These are phyloP conservation scores for Crioceris asparagi DNA, from an alignment of 2,888 invertebrate genomes.

Conservation along the genomic window DNA sequence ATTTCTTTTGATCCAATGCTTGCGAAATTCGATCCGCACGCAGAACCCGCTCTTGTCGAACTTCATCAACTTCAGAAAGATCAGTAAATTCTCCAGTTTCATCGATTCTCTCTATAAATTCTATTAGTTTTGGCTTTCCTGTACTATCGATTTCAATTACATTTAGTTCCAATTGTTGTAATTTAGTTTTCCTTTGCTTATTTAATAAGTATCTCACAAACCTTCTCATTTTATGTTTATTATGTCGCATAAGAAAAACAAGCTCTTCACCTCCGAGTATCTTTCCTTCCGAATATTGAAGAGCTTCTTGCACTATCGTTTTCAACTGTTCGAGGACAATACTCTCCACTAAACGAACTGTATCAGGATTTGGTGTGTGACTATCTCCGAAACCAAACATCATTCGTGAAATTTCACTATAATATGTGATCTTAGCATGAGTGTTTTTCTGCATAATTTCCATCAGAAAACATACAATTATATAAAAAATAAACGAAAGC, in stretches of 20 bases:
- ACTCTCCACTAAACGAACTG: conserved; percentile 74
- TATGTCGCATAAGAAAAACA: conserved; percentile 72
- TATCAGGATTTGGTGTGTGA: conserved; percentile 67
- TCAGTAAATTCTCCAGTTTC: conserved; percentile 46
- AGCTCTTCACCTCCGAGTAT: conserved; percentile 49
- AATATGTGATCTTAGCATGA: conserved; percentile 39
- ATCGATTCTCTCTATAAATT: conserved; percentile 45
- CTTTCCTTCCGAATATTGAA: conserved; percentile 50
- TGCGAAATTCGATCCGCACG: conserved; percentile 52
- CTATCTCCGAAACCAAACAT: conserved; percentile 93
- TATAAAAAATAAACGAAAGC: too few species aligned
- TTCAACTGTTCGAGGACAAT: conserved; percentile 74
- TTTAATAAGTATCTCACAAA: conserved; percentile 62
- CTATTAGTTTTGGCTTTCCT: conserved; percentile 33
- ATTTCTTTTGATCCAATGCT: conserved; percentile 47
- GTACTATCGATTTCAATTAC: conserved; percentile 37
- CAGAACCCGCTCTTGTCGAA: conserved; percentile 48
- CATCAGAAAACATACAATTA: too few species aligned
- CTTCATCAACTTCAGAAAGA: conserved; percentile 43
- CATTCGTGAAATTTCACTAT: conserved; percentile 70
- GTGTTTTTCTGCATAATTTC: too few species aligned
- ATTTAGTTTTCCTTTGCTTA: conserved; percentile 41
- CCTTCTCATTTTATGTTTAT: conserved; percentile 64
- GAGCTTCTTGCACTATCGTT: conserved; percentile 64
- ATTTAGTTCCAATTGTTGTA: conserved; percentile 30